Evolutionary conservation across 1,140 invertebrate species (phyloP).

Genomic region (Acromyrmex heyeri): DNA sequence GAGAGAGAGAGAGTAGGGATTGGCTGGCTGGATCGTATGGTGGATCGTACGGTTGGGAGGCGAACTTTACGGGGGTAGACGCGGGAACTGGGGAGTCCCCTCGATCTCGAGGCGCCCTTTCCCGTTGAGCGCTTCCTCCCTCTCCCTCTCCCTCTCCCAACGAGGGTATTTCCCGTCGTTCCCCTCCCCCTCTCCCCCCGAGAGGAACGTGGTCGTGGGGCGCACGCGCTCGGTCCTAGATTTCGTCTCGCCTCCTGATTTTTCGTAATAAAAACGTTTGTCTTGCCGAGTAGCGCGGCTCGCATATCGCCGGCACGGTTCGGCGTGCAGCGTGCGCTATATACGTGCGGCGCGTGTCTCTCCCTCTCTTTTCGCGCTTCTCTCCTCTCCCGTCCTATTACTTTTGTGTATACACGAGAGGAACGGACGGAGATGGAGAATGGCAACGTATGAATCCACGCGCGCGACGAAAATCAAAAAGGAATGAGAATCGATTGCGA

Average conservation of each 20-base stretch:
- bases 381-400: not conserved
- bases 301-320: constrained; percentile 68
- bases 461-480: constrained; percentile 23
- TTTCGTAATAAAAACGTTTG: constrained; percentile 83
- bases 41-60: constrained; percentile 41
- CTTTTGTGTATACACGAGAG: not conserved
- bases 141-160: not conserved
- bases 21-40: constrained; percentile 68
- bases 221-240: constrained; percentile 76
- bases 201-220: not conserved
- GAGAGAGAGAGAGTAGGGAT: constrained; percentile 31
- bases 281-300: constrained; percentile 75
- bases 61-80: constrained; percentile 6
- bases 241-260: constrained; percentile 80
- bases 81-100: not conserved
- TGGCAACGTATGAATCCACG: not conserved
- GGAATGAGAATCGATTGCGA: constrained; percentile 43
- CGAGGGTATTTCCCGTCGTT: constrained; percentile 40
- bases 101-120: not conserved
- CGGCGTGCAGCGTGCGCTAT: constrained; percentile 33
- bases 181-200: not conserved
- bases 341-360: constrained; percentile 18
- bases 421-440: not conserved
- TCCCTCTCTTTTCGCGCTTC: not conserved
- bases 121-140: too few relatives aligned